Evolutionary conservation across 1,140 invertebrate species (phyloP).

Genomic region (Copidosoma floridanum): DNA sequence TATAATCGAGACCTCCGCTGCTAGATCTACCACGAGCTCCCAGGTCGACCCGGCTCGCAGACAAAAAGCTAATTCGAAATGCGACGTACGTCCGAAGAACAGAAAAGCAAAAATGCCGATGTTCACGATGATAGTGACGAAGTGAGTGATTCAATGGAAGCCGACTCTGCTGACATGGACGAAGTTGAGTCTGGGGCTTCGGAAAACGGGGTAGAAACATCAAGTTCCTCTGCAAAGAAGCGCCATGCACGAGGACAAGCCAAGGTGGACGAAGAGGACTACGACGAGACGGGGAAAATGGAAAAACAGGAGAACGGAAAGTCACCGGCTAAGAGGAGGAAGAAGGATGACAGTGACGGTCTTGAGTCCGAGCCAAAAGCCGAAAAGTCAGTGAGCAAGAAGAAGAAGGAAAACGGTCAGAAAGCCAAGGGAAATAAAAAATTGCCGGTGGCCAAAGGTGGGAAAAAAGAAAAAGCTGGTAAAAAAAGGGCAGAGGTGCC

Average conservation of each 20-base stretch:
- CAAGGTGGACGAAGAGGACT: constrained; percentile 31
- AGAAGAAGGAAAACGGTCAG: constrained; percentile 30
- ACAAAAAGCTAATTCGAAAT: too few species aligned
- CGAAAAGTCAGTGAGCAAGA: constrained; percentile 25
- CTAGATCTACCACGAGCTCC: too few species aligned
- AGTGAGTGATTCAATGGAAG: constrained; percentile 45
- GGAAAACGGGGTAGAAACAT: not conserved
- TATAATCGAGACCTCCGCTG: too few species aligned
- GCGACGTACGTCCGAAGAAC: too few species aligned
- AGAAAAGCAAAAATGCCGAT: constrained; percentile 49
- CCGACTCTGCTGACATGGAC: too few species aligned
- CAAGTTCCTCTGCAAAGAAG: constrained; percentile 27
- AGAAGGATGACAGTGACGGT: constrained; percentile 25
- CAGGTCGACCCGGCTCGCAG: too few species aligned
- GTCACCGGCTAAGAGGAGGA: constrained; percentile 16
- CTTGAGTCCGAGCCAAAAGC: too few species aligned
- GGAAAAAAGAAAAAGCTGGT: constrained; percentile 38
- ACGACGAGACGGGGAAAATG: constrained; percentile 24
- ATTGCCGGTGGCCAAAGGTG: constrained; percentile 36
- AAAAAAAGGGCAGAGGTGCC: not conserved
- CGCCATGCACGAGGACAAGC: constrained; percentile 29
- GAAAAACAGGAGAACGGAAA: constrained; percentile 32
- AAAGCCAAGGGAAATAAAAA: constrained; percentile 35
- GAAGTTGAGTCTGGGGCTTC: constrained; percentile 17
- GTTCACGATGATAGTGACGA: constrained; percentile 43